Evolutionary conservation across 2,113 vertebrate genomes (phyloP).

Genomic region (Oreotrochilus melanogaster): DNA sequence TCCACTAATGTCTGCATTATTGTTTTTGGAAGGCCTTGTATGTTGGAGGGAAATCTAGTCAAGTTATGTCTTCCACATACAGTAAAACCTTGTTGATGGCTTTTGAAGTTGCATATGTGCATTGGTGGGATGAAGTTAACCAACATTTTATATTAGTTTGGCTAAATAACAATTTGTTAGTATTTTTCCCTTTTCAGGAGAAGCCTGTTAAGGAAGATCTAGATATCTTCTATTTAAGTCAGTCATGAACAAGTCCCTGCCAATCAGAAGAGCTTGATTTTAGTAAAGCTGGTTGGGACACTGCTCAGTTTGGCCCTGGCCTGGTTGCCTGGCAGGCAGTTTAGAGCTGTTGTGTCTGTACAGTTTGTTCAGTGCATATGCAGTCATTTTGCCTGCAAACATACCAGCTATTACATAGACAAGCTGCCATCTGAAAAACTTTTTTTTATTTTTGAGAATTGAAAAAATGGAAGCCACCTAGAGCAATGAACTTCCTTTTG

Average conservation of each 20-base stretch:
- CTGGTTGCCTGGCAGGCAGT: neutral
- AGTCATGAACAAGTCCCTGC: neutral
- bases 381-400: neutral
- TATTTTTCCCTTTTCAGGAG: neutral
- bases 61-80: neutral
- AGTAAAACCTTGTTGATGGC: rapidly evolving
- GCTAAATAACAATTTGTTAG: neutral
- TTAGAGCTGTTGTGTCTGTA: neutral
- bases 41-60: neutral
- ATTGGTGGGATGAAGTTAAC: neutral
- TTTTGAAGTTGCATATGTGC: neutral
- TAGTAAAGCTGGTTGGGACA: neutral
- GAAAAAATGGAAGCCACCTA: neutral
- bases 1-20: neutral
- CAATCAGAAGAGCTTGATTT: neutral
- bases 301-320: neutral
- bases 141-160: neutral
- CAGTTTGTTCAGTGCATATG: neutral
- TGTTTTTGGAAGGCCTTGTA: neutral
- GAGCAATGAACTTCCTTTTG: neutral
- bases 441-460: no score
- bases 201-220: neutral
- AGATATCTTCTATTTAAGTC: neutral
- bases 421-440: neutral
- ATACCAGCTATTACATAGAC: neutral